A percentile compares a stretch with the other conserved stretches of the same genome.
These are phyloP conservation scores for Drosophila novamexicana DNA, from an alignment of 1,140 invertebrate species.

Conservation along the genomic window DNA sequence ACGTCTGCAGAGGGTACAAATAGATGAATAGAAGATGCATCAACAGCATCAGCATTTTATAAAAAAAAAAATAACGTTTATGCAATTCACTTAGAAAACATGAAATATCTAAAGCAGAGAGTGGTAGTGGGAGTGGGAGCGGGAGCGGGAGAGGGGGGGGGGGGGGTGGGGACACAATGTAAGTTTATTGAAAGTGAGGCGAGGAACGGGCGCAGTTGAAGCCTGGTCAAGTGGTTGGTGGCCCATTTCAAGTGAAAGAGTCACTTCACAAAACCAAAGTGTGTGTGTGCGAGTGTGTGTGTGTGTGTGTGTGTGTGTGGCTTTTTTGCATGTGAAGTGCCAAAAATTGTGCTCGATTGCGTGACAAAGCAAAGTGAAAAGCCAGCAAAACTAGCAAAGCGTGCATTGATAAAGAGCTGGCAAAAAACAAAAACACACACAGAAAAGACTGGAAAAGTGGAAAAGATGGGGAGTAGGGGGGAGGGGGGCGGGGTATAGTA, in stretches of 20 bases:
- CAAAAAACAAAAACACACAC: conserved; percentile 1
- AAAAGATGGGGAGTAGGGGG: neutral
- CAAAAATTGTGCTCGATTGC: conserved; percentile 71
- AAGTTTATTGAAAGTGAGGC: conserved; percentile 3
- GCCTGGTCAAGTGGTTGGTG: conserved; percentile 31
- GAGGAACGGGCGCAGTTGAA: neutral
- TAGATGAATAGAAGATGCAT: neutral
- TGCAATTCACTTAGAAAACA: conserved; percentile 9
- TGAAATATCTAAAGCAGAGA: conserved; percentile 1
- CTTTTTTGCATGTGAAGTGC: conserved; percentile 57
- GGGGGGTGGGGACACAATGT: neutral
- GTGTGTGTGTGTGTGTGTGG: conserved; percentile 13
- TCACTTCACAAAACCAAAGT: neutral
- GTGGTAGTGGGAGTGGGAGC: neutral
- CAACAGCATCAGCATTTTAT: neutral
- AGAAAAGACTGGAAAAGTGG: neutral
- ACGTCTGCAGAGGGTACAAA: neutral
- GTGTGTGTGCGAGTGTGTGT: conserved; percentile 8
- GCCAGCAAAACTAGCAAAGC: conserved; percentile 54
- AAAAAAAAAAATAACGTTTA: neutral
- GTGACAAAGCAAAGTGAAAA: conserved; percentile 71
- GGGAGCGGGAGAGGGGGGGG: neutral
- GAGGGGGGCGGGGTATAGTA: neutral
- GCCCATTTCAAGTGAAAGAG: conserved; percentile 16
- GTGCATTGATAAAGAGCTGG: conserved; percentile 50